Base-by-base conservation (phyloP, 2,797 vertebrate genomes). In the Macropodus opercularis region DNA sequence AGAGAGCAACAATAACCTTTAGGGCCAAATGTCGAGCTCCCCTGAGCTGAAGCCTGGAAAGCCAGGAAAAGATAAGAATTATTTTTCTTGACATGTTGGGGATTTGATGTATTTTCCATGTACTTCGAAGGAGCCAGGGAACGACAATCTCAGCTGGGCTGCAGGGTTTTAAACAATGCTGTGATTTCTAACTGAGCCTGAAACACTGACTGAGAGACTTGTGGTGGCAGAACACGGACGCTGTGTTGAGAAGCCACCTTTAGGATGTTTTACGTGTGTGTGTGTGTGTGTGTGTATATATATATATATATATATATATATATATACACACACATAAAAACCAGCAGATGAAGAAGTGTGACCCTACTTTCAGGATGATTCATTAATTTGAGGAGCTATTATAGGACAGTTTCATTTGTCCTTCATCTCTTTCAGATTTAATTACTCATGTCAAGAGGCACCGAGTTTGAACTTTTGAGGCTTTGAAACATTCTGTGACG, bases 31-130 rank as follows among this genome's bases (percentile, higher is more conserved):
- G 67, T 65, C 64, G 43, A 51, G 55, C 63, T 65, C 46, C 29
- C 40, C 26, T 3, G 17, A 5, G 3, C 58, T 11, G 14, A 12
- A 55, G 61, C 40, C 36, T 14, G 11, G 29, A 68, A n/a, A n/a
- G 46, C 52, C 43, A 69, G 41, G 48, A 56, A 19, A 39, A 67
- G 69, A 75, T 56, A 31, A 4, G 49, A 71, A 60, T 54, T 36
- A 39, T 68, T 71, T 73, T 57, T 66, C 52, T 55, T 52, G 68
- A 70, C 75, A 57, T 66, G 75, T 77, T 34, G 17, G 52, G 27
- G n/a, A 69, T 79, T 74, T 59, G 64, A 69, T 69, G 56, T 59
- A 49, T 72, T 63, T 73, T 68, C 71, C 44, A 57, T 69, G 69
- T 63, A 62, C 15, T 53, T 50, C 46, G 66, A 29, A 27, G 56